phyloP scores from a whole-genome alignment of 2,113 vertebrate genomes.

The Prolemur simus region DNA sequence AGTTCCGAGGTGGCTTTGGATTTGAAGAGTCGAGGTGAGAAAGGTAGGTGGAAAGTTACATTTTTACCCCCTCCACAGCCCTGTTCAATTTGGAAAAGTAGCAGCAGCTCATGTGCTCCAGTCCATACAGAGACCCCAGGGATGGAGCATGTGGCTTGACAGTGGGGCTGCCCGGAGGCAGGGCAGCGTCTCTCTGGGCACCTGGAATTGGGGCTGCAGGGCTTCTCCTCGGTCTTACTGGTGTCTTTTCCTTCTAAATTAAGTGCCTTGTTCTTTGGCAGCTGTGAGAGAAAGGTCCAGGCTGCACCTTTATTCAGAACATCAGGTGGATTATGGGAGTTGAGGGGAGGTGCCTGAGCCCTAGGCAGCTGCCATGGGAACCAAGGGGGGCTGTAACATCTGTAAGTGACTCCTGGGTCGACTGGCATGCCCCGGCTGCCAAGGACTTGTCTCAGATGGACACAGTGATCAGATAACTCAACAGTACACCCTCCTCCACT shows the following conservation, averaged over 20 bases:
- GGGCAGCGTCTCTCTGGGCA: background rate
- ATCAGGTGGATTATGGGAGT: background rate
- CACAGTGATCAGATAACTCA: fast-evolving
- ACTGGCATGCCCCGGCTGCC: background rate
- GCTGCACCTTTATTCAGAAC: background rate
- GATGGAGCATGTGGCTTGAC: background rate
- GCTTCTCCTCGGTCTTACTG: background rate
- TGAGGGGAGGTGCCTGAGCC: background rate
- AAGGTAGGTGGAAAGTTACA: slow-evolving; percentile 67
- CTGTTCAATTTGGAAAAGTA: too few species aligned
- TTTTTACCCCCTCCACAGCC: too few species aligned
- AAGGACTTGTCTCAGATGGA: background rate
- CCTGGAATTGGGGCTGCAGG: background rate
- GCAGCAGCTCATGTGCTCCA: background rate
- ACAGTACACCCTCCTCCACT: background rate
- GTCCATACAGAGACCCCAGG: fast-evolving
- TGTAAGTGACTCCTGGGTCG: background rate
- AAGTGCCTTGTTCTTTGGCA: background rate
- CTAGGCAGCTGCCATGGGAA: background rate
- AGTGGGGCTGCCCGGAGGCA: background rate
- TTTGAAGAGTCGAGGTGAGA: slow-evolving; percentile 41
- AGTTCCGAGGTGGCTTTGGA: background rate
- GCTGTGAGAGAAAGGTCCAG: background rate
- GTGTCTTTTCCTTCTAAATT: background rate
- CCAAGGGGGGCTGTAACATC: background rate